Conservation (phyloP, 2,888 invertebrate species). For the Mystacides longicornis region DNA sequence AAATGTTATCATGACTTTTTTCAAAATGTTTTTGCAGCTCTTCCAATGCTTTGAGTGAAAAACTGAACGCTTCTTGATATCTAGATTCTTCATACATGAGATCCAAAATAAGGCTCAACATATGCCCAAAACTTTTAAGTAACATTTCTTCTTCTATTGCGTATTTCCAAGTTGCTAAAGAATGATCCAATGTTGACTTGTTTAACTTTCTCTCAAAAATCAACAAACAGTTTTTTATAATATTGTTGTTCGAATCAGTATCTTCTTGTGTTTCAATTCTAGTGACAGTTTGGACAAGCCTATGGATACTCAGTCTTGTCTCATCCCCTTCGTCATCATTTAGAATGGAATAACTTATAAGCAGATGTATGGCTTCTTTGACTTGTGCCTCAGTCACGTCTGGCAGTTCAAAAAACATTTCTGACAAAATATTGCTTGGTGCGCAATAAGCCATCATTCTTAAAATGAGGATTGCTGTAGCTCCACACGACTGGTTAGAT, state of each 20-base stretch:
- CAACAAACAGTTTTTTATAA: neutral
- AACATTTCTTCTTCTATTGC: neutral
- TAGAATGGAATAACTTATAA: neutral
- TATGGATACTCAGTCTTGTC: neutral
- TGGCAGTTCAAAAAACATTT: neutral
- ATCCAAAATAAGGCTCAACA: neutral
- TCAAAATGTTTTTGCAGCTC: neutral
- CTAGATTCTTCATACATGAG: neutral
- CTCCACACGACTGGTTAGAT: neutral
- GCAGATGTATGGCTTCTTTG: neutral
- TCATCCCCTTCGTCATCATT: neutral
- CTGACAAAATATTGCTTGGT: neutral
- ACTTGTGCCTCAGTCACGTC: neutral
- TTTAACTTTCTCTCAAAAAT: neutral
- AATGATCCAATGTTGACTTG: neutral
- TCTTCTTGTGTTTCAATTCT: neutral
- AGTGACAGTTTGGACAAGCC: neutral
- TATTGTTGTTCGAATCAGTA: neutral
- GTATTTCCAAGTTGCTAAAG: neutral
- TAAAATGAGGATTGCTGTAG: neutral
- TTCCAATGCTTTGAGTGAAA: neutral
- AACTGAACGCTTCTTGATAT: neutral
- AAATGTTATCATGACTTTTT: neutral
- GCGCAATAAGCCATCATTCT: neutral
- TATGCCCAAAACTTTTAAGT: neutral